Evolutionary conservation across 2,888 invertebrate genomes (phyloP), one percentile per base, ranked within the genome.

Genomic region (Morpho achilles): DNA sequence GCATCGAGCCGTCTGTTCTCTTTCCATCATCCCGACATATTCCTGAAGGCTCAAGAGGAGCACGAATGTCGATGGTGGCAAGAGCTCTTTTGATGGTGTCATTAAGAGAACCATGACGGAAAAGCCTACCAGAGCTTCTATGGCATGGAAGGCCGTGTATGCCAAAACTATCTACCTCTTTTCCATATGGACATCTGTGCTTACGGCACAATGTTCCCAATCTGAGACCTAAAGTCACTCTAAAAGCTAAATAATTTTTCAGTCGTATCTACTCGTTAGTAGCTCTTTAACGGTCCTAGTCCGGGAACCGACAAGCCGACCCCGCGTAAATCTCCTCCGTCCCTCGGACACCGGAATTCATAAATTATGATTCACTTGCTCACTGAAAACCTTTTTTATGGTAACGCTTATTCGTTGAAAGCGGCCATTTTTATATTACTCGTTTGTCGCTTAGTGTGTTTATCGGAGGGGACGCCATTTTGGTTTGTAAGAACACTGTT

Each of bases 321-420:
- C 89, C 84, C 73, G 77, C 84, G 88, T 89, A 89, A 89, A 88
- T 89, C 89, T 88, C 87, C 75, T 67, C 59, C 59, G 64, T 69
- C 72, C 72, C 70, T 69, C 82, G 81, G 84, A 87, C 87, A 83
- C 82, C 87, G 88, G 87, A 87, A 89, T 89, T 89, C 89, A 89
- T 89, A 89, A 89, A 89, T 89, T 88, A 89, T 89, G 89, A 89
- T 89, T 88, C 89, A 88, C 88, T 89, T 87, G 88, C 87, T 87
- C 86, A 84, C 87, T 86, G 89, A 87, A 89, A 89, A 88, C 85
- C 89, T 89, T 89, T 89, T 89, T 89, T 89, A 87, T 87, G 84
- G 87, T 83, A 80, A 84, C 85, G 84, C 80, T 87, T 88, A 87
- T 86, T 84, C 80, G 81, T 82, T 84, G 82, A 80, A 85, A 80